Evolutionary conservation across 2,797 vertebrate species (phyloP), one percentile per base, ranked within the genome.

Genomic region (Geotrypetes seraphini): DNA sequence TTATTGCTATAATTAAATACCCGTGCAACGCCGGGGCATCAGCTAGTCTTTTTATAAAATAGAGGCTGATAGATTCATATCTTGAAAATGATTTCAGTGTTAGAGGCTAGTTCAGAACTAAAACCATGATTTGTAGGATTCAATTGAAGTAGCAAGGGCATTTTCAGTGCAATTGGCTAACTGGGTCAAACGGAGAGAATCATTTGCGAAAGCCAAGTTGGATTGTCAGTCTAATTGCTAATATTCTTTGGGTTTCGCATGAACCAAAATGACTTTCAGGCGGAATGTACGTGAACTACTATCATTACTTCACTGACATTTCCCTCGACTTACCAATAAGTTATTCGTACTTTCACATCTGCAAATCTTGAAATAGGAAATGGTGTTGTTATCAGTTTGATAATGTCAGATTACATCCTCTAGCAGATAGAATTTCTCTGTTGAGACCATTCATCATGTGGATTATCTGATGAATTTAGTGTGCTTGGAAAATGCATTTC

Each of bases 191-290:
- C 10, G 7, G 22, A 46, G 4, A 4, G 14, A 20, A 10, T 22
- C 32, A 7, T 22, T n/a, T 21, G 27, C 10, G 21, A 47, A 45
- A 31, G 13, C 4, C 16, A 9, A 2, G 31, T 21, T 35, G 14
- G 14, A 27, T 36, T 31, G 50, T 8, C 12, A 22, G 33, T 31
- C 28, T 4, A 31, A 38, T n/a, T 32, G 60, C 43, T 42, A 31
- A 47, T 57, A 28, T 31, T n/a, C 37, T 46, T 67, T 47, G 32
- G 50, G 40, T 31, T 38, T 50, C 68, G 44, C 51, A 43, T 16
- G 10, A 28, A 43, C 60, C 57, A 38, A 76, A 71, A 58, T 67
- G 56, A 34, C 33, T 62, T 74, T 76, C 71, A 73, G n/a, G 66
- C 74, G 71, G 44, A 47, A 53, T 60, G 33, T 66, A 40, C 47